Percentiles rank a stretch among this genome's conserved stretches.
These are phyloP conservation scores for Dorcus parallelipipedus DNA, from an alignment of 2,888 invertebrate species.

Conservation along the genomic window DNA sequence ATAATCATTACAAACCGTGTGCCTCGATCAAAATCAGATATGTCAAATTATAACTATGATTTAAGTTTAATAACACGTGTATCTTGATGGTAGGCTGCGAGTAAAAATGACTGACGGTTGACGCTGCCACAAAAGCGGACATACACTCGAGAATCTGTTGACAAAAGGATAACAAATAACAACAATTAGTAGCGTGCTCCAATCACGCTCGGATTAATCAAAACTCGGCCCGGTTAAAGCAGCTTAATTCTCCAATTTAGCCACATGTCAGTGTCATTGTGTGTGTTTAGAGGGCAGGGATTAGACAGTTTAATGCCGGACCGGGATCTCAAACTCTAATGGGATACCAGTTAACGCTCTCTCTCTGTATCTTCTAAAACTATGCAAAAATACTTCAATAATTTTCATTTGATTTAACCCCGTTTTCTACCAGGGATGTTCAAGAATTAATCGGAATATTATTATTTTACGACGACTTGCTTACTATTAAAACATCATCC, in stretches of 20 bases:
- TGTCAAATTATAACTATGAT: constrained; percentile 1
- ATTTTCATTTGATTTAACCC: too few species aligned
- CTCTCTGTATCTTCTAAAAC: too few species aligned
- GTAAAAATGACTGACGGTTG: too few species aligned
- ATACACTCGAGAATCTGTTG: constrained; percentile 10
- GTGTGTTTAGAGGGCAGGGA: not conserved
- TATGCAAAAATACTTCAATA: too few species aligned
- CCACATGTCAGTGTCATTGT: constrained; percentile 5
- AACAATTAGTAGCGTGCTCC: constrained; percentile 21
- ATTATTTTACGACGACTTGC: too few species aligned
- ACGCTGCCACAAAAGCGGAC: too few species aligned
- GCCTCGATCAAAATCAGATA: not conserved
- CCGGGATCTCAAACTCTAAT: not conserved
- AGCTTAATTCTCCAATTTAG: constrained; percentile 9
- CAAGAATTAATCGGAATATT: too few species aligned
- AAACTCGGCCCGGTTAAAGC: constrained; percentile 21
- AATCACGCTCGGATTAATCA: constrained; percentile 20
- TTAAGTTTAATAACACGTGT: not conserved
- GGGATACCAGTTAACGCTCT: not conserved
- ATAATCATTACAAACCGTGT: not conserved
- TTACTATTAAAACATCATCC: too few species aligned
- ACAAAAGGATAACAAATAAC: constrained; percentile 23
- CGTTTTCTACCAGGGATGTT: too few species aligned
- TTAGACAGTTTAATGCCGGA: not conserved
- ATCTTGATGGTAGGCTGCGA: too few species aligned